Evolutionary conservation across 2,888 invertebrate genomes (phyloP).

Genomic region (Pteria penguin): DNA sequence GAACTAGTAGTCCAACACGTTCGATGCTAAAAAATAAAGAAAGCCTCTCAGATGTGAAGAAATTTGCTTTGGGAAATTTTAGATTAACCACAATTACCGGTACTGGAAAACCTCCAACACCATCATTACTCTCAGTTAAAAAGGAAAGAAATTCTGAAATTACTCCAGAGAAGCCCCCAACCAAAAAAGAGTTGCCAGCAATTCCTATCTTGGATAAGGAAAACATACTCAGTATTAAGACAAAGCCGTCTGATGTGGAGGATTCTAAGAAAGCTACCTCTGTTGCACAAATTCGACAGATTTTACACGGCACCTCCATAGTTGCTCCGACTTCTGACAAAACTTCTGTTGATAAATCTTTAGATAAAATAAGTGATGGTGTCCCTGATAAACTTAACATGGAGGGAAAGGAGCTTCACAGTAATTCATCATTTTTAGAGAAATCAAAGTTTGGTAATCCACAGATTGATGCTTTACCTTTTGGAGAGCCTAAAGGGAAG

Average conservation of each 20-base stretch:
- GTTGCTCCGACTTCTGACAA: neutral
- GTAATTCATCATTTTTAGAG: neutral
- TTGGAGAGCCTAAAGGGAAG: neutral
- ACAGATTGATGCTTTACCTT: neutral
- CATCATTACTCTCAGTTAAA: constrained; percentile 22
- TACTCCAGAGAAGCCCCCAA: neutral
- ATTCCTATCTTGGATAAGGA: neutral
- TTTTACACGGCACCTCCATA: constrained; percentile 1
- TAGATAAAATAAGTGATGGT: neutral
- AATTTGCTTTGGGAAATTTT: constrained; percentile 59
- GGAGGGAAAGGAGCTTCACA: neutral
- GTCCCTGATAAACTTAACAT: neutral
- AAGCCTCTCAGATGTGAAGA: constrained; percentile 65
- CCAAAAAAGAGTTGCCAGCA: neutral
- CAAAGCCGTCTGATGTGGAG: neutral
- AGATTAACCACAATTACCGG: constrained; percentile 51
- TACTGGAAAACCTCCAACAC: constrained; percentile 39
- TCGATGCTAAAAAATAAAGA: constrained; percentile 69
- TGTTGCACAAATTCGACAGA: neutral
- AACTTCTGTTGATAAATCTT: neutral
- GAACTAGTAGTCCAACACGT: constrained; percentile 66
- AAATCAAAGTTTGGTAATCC: neutral
- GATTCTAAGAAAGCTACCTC: neutral
- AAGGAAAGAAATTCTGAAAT: constrained; percentile 8
- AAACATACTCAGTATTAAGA: neutral